Percentiles rank a stretch among this genome's conserved stretches.
Evolutionary conservation across 2,797 vertebrate genomes (phyloP).

Genomic region (Neoniphon sammara): DNA sequence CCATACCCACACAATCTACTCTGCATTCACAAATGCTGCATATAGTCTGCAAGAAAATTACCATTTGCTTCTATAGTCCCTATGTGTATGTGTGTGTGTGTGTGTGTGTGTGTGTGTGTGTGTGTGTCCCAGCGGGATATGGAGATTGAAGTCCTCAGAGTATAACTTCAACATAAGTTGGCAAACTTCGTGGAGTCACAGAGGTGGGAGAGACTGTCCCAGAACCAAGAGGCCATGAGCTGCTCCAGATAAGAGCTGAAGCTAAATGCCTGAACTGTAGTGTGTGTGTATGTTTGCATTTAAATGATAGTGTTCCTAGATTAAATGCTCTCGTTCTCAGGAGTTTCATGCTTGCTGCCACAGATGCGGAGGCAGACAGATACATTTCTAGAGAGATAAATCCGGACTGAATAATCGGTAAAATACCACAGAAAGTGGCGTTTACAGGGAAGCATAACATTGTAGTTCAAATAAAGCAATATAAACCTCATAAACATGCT

Average conservation of each 20-base stretch:
- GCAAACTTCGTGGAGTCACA: too few relatives aligned
- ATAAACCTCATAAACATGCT: constrained; percentile 11
- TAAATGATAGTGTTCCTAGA: background rate
- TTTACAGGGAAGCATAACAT: background rate
- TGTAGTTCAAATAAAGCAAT: background rate
- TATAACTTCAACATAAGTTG: too few relatives aligned
- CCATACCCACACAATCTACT: background rate
- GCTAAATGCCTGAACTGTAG: background rate
- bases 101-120: background rate
- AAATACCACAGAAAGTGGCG: background rate
- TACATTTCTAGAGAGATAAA: too few relatives aligned
- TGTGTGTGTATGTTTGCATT: background rate
- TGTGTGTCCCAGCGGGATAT: background rate
- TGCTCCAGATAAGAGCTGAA: too few relatives aligned
- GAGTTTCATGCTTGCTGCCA: too few relatives aligned
- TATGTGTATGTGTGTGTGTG: background rate
- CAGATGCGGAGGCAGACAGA: too few relatives aligned
- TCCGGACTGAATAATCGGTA: too few relatives aligned
- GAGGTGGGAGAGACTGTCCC: too few relatives aligned
- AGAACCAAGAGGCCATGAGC: too few relatives aligned
- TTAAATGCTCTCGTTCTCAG: too few relatives aligned
- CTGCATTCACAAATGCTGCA: constrained; percentile 15
- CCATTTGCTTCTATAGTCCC: background rate
- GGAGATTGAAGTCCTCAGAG: background rate
- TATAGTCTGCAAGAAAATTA: background rate